Evolutionary conservation across 1,140 invertebrate genomes (phyloP).

Genomic region (Conus betulinus): DNA sequence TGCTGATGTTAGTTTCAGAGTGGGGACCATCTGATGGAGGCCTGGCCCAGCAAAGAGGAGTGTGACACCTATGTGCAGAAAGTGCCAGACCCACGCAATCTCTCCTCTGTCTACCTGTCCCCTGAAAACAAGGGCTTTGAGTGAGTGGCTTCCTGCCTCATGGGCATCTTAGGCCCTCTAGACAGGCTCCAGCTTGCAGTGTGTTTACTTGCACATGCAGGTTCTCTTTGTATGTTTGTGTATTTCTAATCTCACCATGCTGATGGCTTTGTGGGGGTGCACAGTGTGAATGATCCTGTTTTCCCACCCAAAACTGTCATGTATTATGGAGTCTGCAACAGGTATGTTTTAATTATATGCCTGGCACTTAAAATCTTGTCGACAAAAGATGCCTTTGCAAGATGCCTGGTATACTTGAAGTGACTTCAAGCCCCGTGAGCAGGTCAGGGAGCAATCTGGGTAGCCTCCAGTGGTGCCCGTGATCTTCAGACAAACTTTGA

Average conservation of each 20-base stretch:
- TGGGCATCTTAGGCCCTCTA: not conserved
- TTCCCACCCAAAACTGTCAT: no score
- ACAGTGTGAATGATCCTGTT: no score
- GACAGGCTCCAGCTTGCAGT: not conserved
- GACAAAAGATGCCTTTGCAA: no score
- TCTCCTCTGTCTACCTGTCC: conserved; percentile 81
- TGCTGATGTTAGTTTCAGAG: conserved; percentile 43
- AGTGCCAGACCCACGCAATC: conserved; percentile 72
- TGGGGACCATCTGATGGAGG: conserved; percentile 49
- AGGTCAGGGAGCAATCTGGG: no score
- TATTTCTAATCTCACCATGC: not conserved
- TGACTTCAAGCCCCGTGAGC: no score
- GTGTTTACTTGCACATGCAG: not conserved
- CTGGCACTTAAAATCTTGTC: no score
- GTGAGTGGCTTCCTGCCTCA: conserved; percentile 76
- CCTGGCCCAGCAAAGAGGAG: conserved; percentile 73
- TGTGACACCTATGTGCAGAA: conserved; percentile 72
- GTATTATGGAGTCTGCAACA: not conserved
- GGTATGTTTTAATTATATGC: not conserved
- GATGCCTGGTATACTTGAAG: no score
- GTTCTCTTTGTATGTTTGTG: not conserved
- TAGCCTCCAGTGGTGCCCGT: no score
- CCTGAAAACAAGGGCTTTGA: conserved; percentile 86
- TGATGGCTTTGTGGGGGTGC: no score
- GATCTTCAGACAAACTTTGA: no score